A percentile compares a stretch with the other conserved stretches of the same genome.
These are phyloP conservation scores for Mylabris phalerata DNA, from an alignment of 1,140 invertebrate genomes.

Conservation along the genomic window DNA sequence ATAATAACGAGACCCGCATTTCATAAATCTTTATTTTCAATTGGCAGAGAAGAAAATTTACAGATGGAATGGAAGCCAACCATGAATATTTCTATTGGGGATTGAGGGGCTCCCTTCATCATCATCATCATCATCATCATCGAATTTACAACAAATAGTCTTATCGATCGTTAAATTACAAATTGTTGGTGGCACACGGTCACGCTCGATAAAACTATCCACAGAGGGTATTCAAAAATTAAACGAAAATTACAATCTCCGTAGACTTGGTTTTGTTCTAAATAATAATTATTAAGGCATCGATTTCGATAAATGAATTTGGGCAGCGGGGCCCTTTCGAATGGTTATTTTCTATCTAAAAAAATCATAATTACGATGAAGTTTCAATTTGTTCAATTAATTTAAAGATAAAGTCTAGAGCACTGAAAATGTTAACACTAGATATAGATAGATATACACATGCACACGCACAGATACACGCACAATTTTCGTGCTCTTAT, in stretches of 20 bases:
- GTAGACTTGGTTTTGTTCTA: not conserved
- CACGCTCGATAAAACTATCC: no score
- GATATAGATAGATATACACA: not conserved
- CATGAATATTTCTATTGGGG: not conserved
- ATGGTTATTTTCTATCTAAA: not conserved
- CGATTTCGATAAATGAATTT: constrained; percentile 19
- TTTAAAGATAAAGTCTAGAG: constrained; percentile 1
- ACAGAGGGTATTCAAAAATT: not conserved
- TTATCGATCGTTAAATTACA: constrained; percentile 27
- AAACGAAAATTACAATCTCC: not conserved
- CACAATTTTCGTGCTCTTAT: constrained; percentile 22
- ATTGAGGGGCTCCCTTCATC: constrained; percentile 12
- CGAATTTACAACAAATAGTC: constrained; percentile 26
- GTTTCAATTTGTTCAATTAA: not conserved
- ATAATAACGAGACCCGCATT: constrained; percentile 29
- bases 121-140: constrained; percentile 3
- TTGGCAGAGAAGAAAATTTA: constrained; percentile 31
- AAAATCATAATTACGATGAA: not conserved
- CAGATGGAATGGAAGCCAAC: constrained; percentile 18
- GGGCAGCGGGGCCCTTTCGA: not conserved
- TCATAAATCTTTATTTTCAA: constrained; percentile 20
- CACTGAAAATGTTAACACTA: constrained; percentile 7
- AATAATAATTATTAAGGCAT: constrained; percentile 19
- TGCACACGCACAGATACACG: constrained; percentile 20
- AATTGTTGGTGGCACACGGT: not conserved